phyloP scores from a whole-genome alignment of 1,140 invertebrate species.

The Drosophila prosaltans region DNA sequence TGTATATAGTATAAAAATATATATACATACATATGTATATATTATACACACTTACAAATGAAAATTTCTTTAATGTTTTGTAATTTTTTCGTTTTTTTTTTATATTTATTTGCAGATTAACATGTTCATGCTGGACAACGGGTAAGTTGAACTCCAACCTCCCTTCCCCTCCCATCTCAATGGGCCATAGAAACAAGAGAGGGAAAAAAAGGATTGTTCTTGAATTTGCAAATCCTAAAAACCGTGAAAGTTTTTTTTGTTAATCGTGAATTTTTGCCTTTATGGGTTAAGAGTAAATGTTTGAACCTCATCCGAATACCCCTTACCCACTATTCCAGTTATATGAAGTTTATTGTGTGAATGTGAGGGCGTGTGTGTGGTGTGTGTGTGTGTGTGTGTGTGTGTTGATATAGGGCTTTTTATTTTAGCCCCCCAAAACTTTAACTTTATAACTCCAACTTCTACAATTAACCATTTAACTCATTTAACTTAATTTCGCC shows the following conservation, averaged over 20 bases:
- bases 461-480: not conserved
- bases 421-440: not conserved
- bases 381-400: not conserved
- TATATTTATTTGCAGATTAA: slow-evolving; percentile 51
- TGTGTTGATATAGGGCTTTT: too few species aligned
- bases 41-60: slow-evolving; percentile 3
- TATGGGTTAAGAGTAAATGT: slow-evolving; percentile 6
- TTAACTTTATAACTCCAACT: not conserved
- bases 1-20: not conserved
- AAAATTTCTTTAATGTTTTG: slow-evolving; percentile 12
- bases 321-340: slow-evolving; percentile 20
- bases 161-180: not conserved
- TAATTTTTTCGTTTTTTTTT: slow-evolving; percentile 8
- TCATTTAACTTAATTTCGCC: not conserved
- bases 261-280: slow-evolving; percentile 54
- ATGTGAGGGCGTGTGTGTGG: not conserved
- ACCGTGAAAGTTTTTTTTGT: slow-evolving; percentile 15
- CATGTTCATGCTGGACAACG: slow-evolving; percentile 41
- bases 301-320: not conserved
- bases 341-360: not conserved
- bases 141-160: slow-evolving; percentile 43
- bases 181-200: not conserved
- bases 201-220: not conserved
- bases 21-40: slow-evolving; percentile 3
- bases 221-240: slow-evolving; percentile 32